A percentile compares a stretch with the other conserved stretches of the same genome.
Evolutionary conservation across 1,140 invertebrate genomes (phyloP).

Genomic region (Drosophila bipectinata): DNA sequence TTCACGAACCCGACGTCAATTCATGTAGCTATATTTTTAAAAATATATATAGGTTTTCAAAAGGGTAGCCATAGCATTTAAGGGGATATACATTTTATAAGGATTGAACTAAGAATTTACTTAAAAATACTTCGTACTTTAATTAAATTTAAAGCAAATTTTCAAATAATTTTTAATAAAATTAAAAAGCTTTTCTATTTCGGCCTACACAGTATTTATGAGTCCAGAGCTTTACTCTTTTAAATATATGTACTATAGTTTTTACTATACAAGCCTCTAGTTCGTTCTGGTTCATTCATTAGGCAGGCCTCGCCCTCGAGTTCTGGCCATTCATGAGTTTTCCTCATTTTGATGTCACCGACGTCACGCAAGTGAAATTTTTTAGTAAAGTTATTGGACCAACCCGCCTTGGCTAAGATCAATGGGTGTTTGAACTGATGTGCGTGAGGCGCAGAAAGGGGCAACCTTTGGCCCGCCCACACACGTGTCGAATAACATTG

Average conservation of each 20-base stretch:
- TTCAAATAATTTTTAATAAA: not conserved
- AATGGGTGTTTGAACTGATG: constrained; percentile 30
- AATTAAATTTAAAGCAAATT: too few species aligned
- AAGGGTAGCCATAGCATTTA: not conserved
- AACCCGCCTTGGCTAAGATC: constrained; percentile 48
- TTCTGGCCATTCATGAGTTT: constrained; percentile 57
- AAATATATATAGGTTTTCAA: constrained; percentile 15
- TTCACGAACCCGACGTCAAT: constrained; percentile 15
- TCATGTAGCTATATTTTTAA: constrained; percentile 3
- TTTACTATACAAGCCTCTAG: constrained; percentile 14
- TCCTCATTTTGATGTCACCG: constrained; percentile 48
- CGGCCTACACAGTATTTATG: not conserved
- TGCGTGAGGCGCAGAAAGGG: constrained; percentile 14
- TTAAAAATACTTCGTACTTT: too few species aligned
- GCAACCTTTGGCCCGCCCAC: constrained; percentile 61
- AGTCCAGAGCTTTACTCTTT: not conserved
- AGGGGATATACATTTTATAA: not conserved
- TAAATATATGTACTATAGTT: constrained; percentile 36
- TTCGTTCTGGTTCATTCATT: constrained; percentile 39
- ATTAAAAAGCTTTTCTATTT: not conserved
- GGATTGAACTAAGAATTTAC: too few species aligned
- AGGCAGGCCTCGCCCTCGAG: constrained; percentile 31
- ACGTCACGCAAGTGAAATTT: constrained; percentile 39
- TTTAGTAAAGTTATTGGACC: constrained; percentile 30
- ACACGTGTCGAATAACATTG: constrained; percentile 59